Evolutionary conservation across 2,113 vertebrate species (phyloP).

Genomic region (Odocoileus hemionus): DNA sequence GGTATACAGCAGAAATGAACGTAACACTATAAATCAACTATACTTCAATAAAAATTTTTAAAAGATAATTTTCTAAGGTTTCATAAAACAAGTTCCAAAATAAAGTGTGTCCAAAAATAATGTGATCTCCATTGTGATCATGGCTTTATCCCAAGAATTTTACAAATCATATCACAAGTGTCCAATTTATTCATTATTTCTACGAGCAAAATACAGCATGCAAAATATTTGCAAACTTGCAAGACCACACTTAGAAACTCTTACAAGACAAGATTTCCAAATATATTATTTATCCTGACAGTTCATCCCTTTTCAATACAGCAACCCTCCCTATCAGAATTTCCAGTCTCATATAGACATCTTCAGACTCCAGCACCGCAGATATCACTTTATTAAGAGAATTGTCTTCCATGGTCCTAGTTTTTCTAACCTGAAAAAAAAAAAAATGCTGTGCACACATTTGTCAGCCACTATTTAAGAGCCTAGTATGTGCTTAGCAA

Average conservation of each 20-base stretch:
- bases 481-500: not conserved
- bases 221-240: not conserved
- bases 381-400: not conserved
- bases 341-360: not conserved
- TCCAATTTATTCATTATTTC: not conserved
- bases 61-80: not conserved
- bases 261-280: not conserved
- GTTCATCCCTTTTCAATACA: not conserved
- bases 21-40: not conserved
- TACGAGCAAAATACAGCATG: not conserved
- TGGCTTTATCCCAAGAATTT: not conserved
- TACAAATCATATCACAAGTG: not conserved
- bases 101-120: not conserved
- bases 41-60: not conserved
- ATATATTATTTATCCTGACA: not conserved
- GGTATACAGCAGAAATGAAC: no score
- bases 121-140: not conserved
- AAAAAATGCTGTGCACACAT: not conserved
- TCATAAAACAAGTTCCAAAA: not conserved
- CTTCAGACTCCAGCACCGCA: not conserved
- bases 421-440: not conserved
- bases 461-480: constrained; percentile 4
- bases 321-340: not conserved
- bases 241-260: not conserved
- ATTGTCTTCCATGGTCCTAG: not conserved